Conservation (phyloP, 2,888 invertebrate species). For the Drosophila fungiperda region DNA sequence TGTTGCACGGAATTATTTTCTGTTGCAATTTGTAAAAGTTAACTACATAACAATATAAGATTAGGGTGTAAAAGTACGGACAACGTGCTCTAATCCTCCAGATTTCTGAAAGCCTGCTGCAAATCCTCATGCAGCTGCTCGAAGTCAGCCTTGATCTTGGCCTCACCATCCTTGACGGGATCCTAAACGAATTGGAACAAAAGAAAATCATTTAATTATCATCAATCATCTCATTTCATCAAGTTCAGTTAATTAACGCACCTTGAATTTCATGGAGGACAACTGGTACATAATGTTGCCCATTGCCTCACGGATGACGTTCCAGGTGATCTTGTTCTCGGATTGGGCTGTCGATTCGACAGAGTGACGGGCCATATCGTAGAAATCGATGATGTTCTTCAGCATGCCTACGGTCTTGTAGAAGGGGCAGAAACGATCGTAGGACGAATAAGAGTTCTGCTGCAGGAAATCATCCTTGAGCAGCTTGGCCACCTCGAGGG, state of each 20-base stretch:
- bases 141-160: constrained; percentile 98
- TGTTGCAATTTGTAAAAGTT: constrained; percentile 74
- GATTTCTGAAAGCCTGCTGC: constrained; percentile 98
- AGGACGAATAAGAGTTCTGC: constrained; percentile 98
- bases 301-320: constrained; percentile 98
- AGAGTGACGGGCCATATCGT: constrained; percentile 98
- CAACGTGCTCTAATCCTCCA: constrained; percentile 93
- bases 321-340: constrained; percentile 99
- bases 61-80: constrained; percentile 80
- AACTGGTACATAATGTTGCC: constrained; percentile 97
- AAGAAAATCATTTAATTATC: neutral
- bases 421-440: constrained; percentile 99
- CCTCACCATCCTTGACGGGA: constrained; percentile 98
- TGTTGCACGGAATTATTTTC: constrained; percentile 65
- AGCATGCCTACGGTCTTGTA: constrained; percentile 99
- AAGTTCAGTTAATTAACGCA: neutral
- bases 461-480: constrained; percentile 99
- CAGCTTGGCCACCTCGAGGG: constrained; percentile 98
- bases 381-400: constrained; percentile 98
- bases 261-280: constrained; percentile 99
- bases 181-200: constrained; percentile 88
- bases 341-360: constrained; percentile 99
- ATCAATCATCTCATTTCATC: neutral
- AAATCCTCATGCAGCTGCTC: constrained; percentile 99
- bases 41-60: constrained; percentile 80